Base-by-base conservation (phyloP, 2,113 vertebrate genomes). In the Tyrannus savana region DNA sequence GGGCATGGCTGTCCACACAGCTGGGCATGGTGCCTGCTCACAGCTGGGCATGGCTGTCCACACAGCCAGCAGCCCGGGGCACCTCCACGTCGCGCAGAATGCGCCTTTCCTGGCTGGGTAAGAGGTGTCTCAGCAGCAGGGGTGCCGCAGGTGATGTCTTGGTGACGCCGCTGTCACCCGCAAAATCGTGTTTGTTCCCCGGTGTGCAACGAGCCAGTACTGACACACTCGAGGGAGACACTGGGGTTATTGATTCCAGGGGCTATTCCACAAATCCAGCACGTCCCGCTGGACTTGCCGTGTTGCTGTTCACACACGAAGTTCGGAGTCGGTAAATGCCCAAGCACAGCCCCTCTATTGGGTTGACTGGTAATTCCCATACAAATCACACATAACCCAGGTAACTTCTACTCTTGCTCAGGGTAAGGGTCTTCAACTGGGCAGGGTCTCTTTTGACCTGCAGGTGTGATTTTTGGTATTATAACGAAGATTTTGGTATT, bases 151-250 rank as follows among this genome's bases (percentile, higher is more conserved):
- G 55, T 14, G 68, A 59, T 9, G 8, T 28, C n/a, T 10, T 2
- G 5, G 41, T 52, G 25, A 3, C 7, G 37, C 46, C 59, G 69
- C 39, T 68, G 53, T 28, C 33, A 4, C 59, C 14, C 67, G 12
- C 17, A 49, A 27, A 73, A 35, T 22, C 1, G 1, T 5, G n/a
- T 24, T 79, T 0, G 4, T 25, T n/a, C 56, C 50, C 31, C 6
- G 44, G 27, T 44, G 18, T 11, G 28, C 68, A 9, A 15, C 0
- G 1, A 67, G 52, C 31, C 0, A 0, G n/a, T 1, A 11, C 7
- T 28, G 60, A 15, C 68, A n/a, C 33, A 2, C 28, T n/a, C 2
- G 27, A 44, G 8, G 39, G 37, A 39, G 21, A 60, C 13, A 4
- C 0, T 0, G 12, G 17, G 12, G 17, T 6, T 39, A 19, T 21